phyloP scores from a whole-genome alignment of 2,888 invertebrate genomes.

The Tanypteryx hageni region DNA sequence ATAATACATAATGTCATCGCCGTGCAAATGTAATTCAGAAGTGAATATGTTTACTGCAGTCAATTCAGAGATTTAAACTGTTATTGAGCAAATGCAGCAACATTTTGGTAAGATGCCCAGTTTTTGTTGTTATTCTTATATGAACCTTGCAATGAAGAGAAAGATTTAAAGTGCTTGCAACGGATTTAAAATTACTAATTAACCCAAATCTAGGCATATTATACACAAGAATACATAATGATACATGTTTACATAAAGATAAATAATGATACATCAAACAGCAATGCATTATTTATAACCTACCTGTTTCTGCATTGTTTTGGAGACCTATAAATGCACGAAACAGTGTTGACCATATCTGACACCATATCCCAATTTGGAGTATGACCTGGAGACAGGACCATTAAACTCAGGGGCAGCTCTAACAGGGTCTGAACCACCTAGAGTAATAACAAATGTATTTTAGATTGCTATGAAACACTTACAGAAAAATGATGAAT shows the following conservation, averaged over 20 bases:
- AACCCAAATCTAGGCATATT: background rate
- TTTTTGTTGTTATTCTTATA: too few species aligned
- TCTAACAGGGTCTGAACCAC: conserved; percentile 78
- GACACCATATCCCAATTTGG: conserved; percentile 98
- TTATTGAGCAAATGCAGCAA: too few species aligned
- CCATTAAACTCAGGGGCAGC: conserved; percentile 85
- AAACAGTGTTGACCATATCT: conserved; percentile 92
- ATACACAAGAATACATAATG: background rate
- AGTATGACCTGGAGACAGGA: conserved; percentile 88
- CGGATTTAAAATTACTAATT: too few species aligned
- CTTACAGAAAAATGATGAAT: too few species aligned
- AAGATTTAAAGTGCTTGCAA: too few species aligned
- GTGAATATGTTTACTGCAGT: too few species aligned
- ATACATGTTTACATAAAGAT: background rate
- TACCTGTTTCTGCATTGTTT: conserved; percentile 93
- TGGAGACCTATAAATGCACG: conserved; percentile 90
- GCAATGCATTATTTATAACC: conserved; percentile 72
- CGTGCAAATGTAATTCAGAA: too few species aligned
- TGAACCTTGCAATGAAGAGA: background rate
- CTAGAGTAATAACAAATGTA: conserved; percentile 71
- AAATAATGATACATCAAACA: conserved; percentile 35
- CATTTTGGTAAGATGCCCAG: too few species aligned
- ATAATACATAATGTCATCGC: too few species aligned
- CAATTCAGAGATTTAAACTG: too few species aligned
- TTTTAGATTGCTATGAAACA: background rate